A percentile compares a stretch with the other conserved stretches of the same genome.
These are phyloP conservation scores for Melieria picta DNA, from an alignment of 2,888 invertebrate species.

Conservation along the genomic window DNA sequence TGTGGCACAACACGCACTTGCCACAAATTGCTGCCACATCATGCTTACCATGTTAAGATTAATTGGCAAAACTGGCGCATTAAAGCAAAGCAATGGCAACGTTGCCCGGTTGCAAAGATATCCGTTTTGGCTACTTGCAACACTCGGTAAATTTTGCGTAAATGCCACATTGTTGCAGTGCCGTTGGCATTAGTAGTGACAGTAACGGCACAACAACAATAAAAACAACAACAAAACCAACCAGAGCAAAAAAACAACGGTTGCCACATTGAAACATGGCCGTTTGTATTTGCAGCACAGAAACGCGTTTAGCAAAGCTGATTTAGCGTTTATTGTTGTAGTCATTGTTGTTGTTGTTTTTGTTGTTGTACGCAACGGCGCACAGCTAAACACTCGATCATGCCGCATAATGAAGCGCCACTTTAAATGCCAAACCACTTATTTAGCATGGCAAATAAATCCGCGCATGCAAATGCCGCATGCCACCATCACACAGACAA, in stretches of 20 bases:
- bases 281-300: neutral
- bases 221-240: slow-evolving; percentile 17
- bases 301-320: too few species aligned
- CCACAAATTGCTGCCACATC: slow-evolving; percentile 4
- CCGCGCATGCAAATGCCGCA: slow-evolving; percentile 35
- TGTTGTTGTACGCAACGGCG: slow-evolving; percentile 9
- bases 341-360: neutral
- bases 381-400: slow-evolving; percentile 44
- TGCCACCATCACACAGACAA: slow-evolving; percentile 17
- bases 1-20: neutral
- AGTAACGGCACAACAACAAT: too few species aligned
- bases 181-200: too few species aligned
- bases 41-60: neutral
- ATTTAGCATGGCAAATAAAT: slow-evolving; percentile 40
- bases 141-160: slow-evolving; percentile 5
- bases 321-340: neutral
- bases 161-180: slow-evolving; percentile 11
- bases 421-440: slow-evolving; percentile 48
- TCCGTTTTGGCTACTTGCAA: slow-evolving; percentile 4
- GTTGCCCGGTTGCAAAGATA: neutral
- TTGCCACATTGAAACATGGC: neutral
- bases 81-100: neutral
- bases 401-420: slow-evolving; percentile 51
- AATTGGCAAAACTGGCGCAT: neutral
- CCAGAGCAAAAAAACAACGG: neutral